Conservation (phyloP, 2,888 invertebrate genomes). For the Hydroisotoma schaefferi region DNA sequence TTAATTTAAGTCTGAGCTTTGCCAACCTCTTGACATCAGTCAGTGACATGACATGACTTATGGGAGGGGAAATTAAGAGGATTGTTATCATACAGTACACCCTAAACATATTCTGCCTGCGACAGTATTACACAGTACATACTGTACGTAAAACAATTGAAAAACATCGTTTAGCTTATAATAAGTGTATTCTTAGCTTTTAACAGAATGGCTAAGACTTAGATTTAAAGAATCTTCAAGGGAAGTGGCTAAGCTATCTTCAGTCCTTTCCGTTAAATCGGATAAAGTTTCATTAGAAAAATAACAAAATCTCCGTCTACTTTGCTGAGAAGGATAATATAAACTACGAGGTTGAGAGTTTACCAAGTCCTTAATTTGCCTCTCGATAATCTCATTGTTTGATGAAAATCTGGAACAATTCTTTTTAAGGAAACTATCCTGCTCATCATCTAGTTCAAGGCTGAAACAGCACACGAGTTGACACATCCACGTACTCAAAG, state of each 20-base stretch:
- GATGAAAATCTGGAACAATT: background rate
- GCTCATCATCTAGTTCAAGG: constrained; percentile 6
- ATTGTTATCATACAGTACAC: too few relatives aligned
- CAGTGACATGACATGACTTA: too few relatives aligned
- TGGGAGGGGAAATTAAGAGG: too few relatives aligned
- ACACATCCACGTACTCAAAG: constrained; percentile 2
- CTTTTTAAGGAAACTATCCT: background rate
- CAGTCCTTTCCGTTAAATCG: constrained; percentile 34
- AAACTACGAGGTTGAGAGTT: constrained; percentile 5
- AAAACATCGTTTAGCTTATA: too few relatives aligned
- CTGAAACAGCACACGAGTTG: constrained; percentile 29
- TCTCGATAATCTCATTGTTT: background rate
- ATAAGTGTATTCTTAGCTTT: too few relatives aligned
- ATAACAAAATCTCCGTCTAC: constrained; percentile 16
- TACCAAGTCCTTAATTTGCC: background rate
- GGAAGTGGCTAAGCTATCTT: constrained; percentile 23
- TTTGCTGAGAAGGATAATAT: constrained; percentile 14
- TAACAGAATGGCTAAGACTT: too few relatives aligned
- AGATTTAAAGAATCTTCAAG: constrained; percentile 2
- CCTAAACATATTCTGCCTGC: too few relatives aligned
- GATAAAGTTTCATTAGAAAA: constrained; percentile 34
- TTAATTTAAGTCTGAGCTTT: too few relatives aligned
- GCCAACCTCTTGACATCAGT: too few relatives aligned
- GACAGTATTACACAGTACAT: too few relatives aligned
- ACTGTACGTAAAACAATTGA: too few relatives aligned